Conservation (phyloP, 2,113 vertebrate species). For the Atherinomorus stipes region DNA sequence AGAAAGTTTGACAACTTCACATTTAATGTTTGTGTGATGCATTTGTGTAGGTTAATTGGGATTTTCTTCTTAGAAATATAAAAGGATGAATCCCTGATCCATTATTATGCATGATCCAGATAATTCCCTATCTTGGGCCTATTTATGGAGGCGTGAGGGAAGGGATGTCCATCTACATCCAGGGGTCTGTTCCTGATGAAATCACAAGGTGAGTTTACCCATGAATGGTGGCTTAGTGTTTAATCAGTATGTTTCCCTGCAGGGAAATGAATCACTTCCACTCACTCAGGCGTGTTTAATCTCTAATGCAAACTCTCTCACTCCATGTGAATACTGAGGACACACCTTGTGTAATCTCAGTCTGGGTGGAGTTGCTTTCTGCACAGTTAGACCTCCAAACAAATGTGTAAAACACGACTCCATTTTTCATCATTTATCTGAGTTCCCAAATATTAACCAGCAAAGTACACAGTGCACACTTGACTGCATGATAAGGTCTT, state of each 20-base stretch:
- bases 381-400: not conserved
- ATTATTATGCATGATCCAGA: constrained; percentile 64
- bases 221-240: not conserved
- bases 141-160: constrained; percentile 83
- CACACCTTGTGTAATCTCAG: constrained; percentile 22
- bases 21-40: too few relatives aligned
- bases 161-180: constrained; percentile 86
- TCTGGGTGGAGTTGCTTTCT: constrained; percentile 32
- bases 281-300: not conserved
- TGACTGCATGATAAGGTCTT: not conserved
- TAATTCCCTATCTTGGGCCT: constrained; percentile 81
- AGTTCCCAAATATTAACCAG: not conserved
- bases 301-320: not conserved
- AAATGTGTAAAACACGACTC: not conserved
- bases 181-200: constrained; percentile 79
- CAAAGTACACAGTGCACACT: constrained; percentile 28
- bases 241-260: not conserved
- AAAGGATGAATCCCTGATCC: too few relatives aligned
- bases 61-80: too few relatives aligned
- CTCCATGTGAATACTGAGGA: not conserved
- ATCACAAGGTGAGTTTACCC: constrained; percentile 79
- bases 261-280: not conserved
- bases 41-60: too few relatives aligned
- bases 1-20: too few relatives aligned
- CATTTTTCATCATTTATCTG: constrained; percentile 4